Percentiles rank a stretch among this genome's conserved stretches.
phyloP scores from a whole-genome alignment of 2,888 invertebrate species.

The Drosophila incognita region DNA sequence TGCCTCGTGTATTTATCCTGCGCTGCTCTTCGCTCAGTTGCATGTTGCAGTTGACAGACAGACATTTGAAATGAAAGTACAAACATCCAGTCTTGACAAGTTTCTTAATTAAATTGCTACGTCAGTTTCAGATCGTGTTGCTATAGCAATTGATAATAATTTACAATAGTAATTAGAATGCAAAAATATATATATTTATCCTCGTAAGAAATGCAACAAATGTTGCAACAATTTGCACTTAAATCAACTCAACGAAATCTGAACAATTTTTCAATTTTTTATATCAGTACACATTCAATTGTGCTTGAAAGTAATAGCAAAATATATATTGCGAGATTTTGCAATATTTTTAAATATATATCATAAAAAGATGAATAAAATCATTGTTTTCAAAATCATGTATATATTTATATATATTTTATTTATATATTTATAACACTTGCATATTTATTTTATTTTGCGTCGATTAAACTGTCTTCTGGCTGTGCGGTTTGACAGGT shows the following conservation, averaged over 20 bases:
- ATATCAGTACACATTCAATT: not conserved
- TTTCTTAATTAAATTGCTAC: not conserved
- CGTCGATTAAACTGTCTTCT: not conserved
- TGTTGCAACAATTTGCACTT: not conserved
- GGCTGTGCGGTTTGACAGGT: not conserved
- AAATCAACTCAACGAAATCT: not conserved
- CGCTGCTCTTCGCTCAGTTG: not conserved
- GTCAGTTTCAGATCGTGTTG: not conserved
- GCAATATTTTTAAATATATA: too few relatives aligned
- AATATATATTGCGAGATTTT: too few relatives aligned
- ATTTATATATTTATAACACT: not conserved
- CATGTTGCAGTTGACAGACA: not conserved
- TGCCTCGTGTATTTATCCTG: not conserved
- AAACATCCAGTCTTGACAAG: not conserved
- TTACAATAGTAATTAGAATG: not conserved
- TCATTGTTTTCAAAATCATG: too few relatives aligned
- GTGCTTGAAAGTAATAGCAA: too few relatives aligned
- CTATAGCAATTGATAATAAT: not conserved
- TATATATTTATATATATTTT: too few relatives aligned
- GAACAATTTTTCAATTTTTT: not conserved
- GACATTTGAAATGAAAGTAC: not conserved
- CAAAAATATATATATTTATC: rapidly evolving
- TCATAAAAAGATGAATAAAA: too few relatives aligned
- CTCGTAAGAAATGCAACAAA: not conserved
- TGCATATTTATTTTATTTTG: not conserved